Evolutionary conservation across 2,888 invertebrate genomes (phyloP).

Genomic region (Acleris sparsana): DNA sequence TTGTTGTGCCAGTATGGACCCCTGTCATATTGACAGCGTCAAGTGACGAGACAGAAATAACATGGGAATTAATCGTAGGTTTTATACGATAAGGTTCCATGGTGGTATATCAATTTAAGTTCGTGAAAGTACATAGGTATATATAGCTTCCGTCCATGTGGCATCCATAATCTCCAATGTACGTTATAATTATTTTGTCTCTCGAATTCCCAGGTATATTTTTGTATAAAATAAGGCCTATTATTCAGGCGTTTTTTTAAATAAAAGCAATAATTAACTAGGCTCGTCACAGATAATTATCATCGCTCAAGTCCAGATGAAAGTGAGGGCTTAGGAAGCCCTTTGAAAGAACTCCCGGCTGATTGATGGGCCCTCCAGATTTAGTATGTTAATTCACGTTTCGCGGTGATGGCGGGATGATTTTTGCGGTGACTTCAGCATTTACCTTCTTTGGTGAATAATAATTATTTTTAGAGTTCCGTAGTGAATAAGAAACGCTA

Average conservation of each 20-base stretch:
- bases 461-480: not conserved
- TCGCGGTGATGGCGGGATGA: slow-evolving; percentile 35
- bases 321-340: slow-evolving; percentile 79
- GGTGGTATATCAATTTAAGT: too few relatives aligned
- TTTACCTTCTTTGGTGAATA: not conserved
- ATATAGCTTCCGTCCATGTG: too few relatives aligned
- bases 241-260: slow-evolving; percentile 3
- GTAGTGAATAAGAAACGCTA: too few relatives aligned
- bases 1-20: too few relatives aligned
- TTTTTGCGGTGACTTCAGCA: not conserved
- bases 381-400: slow-evolving; percentile 79
- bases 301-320: slow-evolving; percentile 58
- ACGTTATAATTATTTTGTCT: too few relatives aligned
- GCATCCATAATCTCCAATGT: not conserved
- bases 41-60: too few relatives aligned
- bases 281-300: slow-evolving; percentile 27
- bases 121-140: too few relatives aligned
- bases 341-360: slow-evolving; percentile 71
- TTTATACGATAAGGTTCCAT: too few relatives aligned
- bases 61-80: too few relatives aligned
- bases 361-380: slow-evolving; percentile 76
- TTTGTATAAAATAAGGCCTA: not conserved
- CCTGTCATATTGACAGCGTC: too few relatives aligned
- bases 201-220: too few relatives aligned
- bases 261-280: slow-evolving; percentile 27